Percentiles rank a stretch among this genome's conserved stretches.
These are phyloP conservation scores for Pica pica DNA, from an alignment of 2,113 vertebrate species.

Conservation along the genomic window DNA sequence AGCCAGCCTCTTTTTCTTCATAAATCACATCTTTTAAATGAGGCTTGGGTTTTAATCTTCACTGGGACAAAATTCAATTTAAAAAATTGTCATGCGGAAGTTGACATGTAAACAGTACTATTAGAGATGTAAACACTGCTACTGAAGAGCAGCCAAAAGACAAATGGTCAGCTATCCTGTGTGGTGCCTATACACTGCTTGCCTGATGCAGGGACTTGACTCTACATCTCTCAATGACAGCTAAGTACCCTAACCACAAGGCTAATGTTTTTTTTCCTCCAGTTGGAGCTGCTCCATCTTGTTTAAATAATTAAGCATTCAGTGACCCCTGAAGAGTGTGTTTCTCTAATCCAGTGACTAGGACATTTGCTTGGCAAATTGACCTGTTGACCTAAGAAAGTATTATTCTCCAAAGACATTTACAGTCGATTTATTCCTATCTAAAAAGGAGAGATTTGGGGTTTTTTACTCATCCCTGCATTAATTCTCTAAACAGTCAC, in stretches of 20 bases:
- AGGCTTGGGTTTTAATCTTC: neutral
- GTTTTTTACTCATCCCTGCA: neutral
- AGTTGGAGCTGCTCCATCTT: neutral
- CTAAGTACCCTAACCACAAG: neutral
- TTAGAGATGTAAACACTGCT: neutral
- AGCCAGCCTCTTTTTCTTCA: neutral
- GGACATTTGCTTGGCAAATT: neutral
- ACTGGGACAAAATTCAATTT: neutral
- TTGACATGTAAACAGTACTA: neutral
- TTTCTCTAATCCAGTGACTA: neutral
- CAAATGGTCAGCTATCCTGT: neutral
- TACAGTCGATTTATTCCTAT: neutral
- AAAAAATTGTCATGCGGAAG: neutral
- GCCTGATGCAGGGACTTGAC: neutral
- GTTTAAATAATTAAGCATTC: constrained; percentile 30
- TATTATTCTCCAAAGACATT: neutral
- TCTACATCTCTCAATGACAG: neutral
- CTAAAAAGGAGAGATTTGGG: neutral
- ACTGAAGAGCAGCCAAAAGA: neutral
- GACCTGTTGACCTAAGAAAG: neutral
- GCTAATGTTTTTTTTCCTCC: neutral
- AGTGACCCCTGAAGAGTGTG: neutral
- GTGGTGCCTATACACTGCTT: neutral
- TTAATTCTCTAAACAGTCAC: neutral
- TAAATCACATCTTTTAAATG: neutral